Evolutionary conservation across 2,113 vertebrate species (phyloP).

Genomic region (Xiphophorus hellerii): DNA sequence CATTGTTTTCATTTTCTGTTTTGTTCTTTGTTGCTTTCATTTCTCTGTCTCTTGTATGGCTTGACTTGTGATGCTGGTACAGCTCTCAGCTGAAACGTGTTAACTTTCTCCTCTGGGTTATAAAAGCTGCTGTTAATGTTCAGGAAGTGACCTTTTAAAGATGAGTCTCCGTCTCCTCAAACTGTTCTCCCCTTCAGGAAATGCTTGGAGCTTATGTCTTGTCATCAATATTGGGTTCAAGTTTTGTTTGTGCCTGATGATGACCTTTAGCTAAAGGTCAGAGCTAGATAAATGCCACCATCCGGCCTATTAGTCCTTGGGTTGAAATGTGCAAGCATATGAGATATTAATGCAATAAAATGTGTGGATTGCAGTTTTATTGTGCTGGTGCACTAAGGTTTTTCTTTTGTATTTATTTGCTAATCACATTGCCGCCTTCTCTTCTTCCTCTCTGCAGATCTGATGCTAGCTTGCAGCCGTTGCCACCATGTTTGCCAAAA

Average conservation of each 20-base stretch:
- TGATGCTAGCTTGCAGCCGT: conserved; percentile 67
- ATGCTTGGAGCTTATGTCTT: neutral
- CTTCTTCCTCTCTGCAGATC: conserved; percentile 56
- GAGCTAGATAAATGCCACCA: conserved; percentile 9
- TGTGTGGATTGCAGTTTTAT: neutral
- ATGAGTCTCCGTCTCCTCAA: neutral
- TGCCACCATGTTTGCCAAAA: conserved; percentile 89
- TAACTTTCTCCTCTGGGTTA: neutral
- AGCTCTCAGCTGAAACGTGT: neutral
- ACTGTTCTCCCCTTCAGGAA: neutral
- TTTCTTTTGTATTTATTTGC: neutral
- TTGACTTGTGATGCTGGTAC: neutral
- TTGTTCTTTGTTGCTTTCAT: no score
- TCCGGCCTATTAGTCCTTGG: neutral
- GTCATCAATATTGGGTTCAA: neutral
- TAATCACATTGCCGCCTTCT: neutral
- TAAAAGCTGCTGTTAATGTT: neutral
- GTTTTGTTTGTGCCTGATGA: conserved; percentile 10
- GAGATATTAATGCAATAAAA: neutral
- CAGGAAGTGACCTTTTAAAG: neutral
- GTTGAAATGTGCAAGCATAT: neutral
- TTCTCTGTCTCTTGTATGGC: no score
- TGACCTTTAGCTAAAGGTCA: conserved; percentile 46
- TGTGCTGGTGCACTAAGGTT: neutral
- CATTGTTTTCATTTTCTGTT: neutral